Conservation (phyloP, 2,888 invertebrate genomes). For the Boloria euphrosyne region DNA sequence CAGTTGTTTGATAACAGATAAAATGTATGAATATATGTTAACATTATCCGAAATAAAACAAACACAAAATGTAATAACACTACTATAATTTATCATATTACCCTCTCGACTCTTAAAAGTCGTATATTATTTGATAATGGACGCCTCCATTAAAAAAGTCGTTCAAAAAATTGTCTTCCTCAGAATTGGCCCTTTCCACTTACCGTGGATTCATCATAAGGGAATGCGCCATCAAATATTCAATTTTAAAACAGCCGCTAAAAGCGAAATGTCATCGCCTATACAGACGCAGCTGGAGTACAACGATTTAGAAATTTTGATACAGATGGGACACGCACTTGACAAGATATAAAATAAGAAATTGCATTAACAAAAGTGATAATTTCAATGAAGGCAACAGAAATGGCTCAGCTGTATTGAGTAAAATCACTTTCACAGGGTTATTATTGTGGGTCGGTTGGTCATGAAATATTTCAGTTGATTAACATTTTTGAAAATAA, state of each 20-base stretch:
- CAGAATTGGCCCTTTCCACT: conserved; percentile 65
- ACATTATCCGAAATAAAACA: background rate
- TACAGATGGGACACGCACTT: conserved; percentile 80
- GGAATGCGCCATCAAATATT: conserved; percentile 81
- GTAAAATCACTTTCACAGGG: conserved; percentile 67
- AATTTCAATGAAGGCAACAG: conserved; percentile 73
- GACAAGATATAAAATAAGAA: conserved; percentile 74
- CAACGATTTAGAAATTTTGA: conserved; percentile 78
- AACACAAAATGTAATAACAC: background rate
- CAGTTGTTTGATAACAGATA: conserved; percentile 63
- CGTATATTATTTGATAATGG: conserved; percentile 1
- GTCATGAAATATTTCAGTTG: conserved; percentile 65
- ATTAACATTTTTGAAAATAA: conserved; percentile 67
- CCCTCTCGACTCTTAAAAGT: background rate
- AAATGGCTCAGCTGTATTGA: conserved; percentile 64
- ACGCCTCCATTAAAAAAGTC: conserved; percentile 37
- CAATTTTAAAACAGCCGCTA: conserved; percentile 82
- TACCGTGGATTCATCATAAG: conserved; percentile 76
- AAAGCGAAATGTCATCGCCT: conserved; percentile 81
- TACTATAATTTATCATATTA: conserved; percentile 1
- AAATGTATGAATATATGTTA: conserved; percentile 37
- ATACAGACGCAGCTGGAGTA: conserved; percentile 78
- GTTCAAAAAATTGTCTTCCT: conserved; percentile 73
- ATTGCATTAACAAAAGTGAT: conserved; percentile 79
- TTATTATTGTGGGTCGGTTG: conserved; percentile 60